Conservation (phyloP, 1,140 invertebrate genomes). For the Achatina immaculata region DNA sequence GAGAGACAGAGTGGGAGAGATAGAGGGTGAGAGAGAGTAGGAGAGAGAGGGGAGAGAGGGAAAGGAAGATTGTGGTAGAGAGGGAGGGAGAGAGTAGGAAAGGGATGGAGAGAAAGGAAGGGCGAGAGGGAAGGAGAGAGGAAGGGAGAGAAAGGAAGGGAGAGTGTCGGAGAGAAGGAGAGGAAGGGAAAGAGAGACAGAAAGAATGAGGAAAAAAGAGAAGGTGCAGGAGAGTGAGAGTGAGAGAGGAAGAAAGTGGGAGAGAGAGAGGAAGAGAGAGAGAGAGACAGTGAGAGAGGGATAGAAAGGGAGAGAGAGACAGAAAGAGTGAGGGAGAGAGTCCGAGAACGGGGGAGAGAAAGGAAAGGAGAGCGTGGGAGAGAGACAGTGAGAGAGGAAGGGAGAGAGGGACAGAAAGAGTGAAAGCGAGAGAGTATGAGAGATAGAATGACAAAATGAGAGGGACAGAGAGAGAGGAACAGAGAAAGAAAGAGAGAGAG, state of each 20-base stretch:
- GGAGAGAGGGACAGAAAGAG: neutral
- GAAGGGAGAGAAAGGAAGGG: neutral
- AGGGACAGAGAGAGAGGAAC: neutral
- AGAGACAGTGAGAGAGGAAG: slow-evolving; percentile 4
- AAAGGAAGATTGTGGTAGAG: too few relatives aligned
- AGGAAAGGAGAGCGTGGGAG: neutral
- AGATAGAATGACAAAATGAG: neutral
- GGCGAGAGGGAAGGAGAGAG: too few relatives aligned
- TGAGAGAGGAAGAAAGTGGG: neutral
- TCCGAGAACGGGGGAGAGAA: neutral
- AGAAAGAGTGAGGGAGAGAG: slow-evolving; percentile 16
- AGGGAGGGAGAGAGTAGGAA: neutral
- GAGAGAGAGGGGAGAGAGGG: too few relatives aligned
- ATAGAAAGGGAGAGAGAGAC: slow-evolving; percentile 1
- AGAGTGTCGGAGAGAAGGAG: neutral
- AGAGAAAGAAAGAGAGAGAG: neutral
- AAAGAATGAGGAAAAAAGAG: too few relatives aligned
- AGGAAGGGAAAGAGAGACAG: too few relatives aligned
- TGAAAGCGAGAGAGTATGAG: neutral
- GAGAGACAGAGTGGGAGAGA: too few relatives aligned
- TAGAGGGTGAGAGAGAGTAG: too few relatives aligned
- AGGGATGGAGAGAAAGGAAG: neutral
- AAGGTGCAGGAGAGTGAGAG: slow-evolving; percentile 4
- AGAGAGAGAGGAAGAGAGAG: slow-evolving; percentile 2
- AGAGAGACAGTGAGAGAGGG: neutral